Conservation (phyloP, 2,888 invertebrate species). For the Tineola bisselliella region DNA sequence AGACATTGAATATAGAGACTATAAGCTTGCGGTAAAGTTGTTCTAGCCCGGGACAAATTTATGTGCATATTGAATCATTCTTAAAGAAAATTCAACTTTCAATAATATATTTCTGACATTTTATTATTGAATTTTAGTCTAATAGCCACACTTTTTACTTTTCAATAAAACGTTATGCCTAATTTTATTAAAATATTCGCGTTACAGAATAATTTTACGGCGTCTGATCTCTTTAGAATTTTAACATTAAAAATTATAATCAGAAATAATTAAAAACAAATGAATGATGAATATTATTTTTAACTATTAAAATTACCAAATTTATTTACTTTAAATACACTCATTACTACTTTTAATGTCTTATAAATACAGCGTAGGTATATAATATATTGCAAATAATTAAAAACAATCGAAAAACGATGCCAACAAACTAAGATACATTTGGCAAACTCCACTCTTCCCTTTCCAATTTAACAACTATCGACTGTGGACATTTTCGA, state of each 20-base stretch:
- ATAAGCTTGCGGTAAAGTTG: slow-evolving; percentile 19
- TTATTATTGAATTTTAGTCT: slow-evolving; percentile 17
- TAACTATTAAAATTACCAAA: too few relatives aligned
- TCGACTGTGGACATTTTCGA: not conserved
- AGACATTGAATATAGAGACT: slow-evolving; percentile 2
- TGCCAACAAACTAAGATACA: not conserved
- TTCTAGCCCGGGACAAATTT: slow-evolving; percentile 32
- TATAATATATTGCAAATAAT: too few relatives aligned
- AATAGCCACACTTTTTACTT: not conserved
- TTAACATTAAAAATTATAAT: too few relatives aligned
- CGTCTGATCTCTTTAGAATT: too few relatives aligned
- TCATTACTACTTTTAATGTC: too few relatives aligned
- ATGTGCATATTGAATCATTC: slow-evolving; percentile 48
- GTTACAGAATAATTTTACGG: not conserved
- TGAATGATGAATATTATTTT: too few relatives aligned
- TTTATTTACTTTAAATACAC: too few relatives aligned
- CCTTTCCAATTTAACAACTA: not conserved
- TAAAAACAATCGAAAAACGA: too few relatives aligned
- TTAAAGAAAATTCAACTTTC: slow-evolving; percentile 29
- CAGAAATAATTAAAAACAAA: too few relatives aligned
- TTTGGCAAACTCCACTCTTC: not conserved
- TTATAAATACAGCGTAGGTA: too few relatives aligned
- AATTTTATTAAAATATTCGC: not conserved
- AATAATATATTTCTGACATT: slow-evolving; percentile 33
- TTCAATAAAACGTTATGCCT: not conserved